Evolutionary conservation across 2,888 invertebrate species (phyloP), one percentile per base, ranked within the genome.

Genomic region (Mythimna ferrago): DNA sequence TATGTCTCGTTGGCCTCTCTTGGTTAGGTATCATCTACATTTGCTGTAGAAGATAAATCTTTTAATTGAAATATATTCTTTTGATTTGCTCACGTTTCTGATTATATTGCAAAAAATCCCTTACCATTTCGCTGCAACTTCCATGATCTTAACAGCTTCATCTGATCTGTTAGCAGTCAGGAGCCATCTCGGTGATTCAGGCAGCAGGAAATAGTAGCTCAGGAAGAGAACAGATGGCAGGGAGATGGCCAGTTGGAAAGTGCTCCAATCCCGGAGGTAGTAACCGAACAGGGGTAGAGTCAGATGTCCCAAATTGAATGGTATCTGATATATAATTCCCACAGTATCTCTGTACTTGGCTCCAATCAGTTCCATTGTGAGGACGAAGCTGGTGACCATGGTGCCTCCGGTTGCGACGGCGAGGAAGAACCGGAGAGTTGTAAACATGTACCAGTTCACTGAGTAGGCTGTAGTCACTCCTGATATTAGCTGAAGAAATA

Each of bases 101-200:
- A 58, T 11, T 38, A 5, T 57, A 56, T 51, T 26, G 19, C 21
- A 16, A 35, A 58, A 16, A 38, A 69, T 21, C 6, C 0, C 79
- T 85, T 87, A 96, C 90, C 91, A 92, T 84, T 96, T 97, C 3
- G 98, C 98, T 19, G 97, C 98, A 78, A 95, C 96, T 90, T 97
- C 97, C 87, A 98, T 93, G 9, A 98, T 96, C 83, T 95, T 93
- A 0, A 97, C 93, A 0, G 98, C 97, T 70, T 97, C 96, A 14
- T 97, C 97, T 53, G 97, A 92, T 78, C 96, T 97, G 0, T 98
- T 98, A n/a, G 97, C 97, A 7, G 98, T 97, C 51, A 98, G 92
- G 5, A 98, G 96, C 98, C 98, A 98, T 84, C 98, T 97, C 2
- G 98, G 98, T 0, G 98, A 98, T 93, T 98, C 98, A 5, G 98